These are phyloP conservation scores for Actinemys pallida DNA, from an alignment of 2,113 vertebrate genomes.

Conservation along the genomic window DNA sequence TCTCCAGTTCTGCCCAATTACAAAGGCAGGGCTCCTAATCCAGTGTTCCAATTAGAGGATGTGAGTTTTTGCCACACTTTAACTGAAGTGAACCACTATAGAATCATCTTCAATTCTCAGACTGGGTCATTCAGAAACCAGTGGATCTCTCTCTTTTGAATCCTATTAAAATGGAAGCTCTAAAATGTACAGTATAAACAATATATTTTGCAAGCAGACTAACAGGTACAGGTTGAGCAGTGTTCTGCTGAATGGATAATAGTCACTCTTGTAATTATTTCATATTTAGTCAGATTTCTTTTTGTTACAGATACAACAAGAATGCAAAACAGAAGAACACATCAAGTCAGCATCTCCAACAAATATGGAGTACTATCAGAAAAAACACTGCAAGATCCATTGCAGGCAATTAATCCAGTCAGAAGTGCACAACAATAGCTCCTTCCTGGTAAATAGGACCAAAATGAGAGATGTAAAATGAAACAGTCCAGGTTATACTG, in stretches of 20 bases:
- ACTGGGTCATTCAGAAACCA: slow-evolving; percentile 30
- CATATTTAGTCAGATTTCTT: slow-evolving; percentile 27
- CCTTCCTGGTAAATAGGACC: slow-evolving; percentile 33
- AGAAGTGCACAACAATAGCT: slow-evolving; percentile 43
- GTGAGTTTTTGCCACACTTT: neutral
- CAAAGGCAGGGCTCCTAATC: slow-evolving; percentile 23
- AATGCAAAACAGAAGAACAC: slow-evolving; percentile 42
- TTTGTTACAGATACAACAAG: slow-evolving; percentile 23
- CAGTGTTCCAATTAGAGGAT: slow-evolving; percentile 16
- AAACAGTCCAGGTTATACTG: neutral
- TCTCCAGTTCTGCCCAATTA: slow-evolving; percentile 59
- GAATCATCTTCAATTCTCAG: slow-evolving; percentile 14
- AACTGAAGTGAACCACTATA: neutral
- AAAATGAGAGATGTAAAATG: neutral
- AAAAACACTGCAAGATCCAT: slow-evolving; percentile 48
- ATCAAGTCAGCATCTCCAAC: slow-evolving; percentile 13
- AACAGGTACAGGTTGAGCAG: slow-evolving; percentile 23
- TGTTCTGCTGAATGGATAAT: neutral
- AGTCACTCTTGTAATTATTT: slow-evolving; percentile 34
- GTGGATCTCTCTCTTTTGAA: slow-evolving; percentile 16
- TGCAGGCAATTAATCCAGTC: slow-evolving; percentile 31
- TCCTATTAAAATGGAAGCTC: slow-evolving; percentile 43
- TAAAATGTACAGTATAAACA: slow-evolving; percentile 25
- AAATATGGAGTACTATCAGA: slow-evolving; percentile 52
- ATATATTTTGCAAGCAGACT: neutral